Base-by-base conservation (phyloP, 2,888 invertebrate genomes). In the Petrolisthes cinctipes region DNA sequence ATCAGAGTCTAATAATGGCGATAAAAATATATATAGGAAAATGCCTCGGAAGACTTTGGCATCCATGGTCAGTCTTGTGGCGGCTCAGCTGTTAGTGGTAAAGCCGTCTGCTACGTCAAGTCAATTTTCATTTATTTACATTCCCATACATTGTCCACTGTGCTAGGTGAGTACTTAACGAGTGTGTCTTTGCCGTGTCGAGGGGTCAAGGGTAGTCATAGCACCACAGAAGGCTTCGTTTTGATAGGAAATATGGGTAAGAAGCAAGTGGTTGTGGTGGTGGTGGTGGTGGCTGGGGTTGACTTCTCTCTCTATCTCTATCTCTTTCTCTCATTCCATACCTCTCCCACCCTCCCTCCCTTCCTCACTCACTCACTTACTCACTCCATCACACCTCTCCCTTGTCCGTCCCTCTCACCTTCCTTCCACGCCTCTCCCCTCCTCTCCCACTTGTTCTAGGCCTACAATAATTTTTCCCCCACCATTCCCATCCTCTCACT, bases 81-180 rank as follows among this genome's bases (percentile, higher is more conserved):
- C 82, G 86, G 82, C 86, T 86, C 86, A 86, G 86, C 86, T 86
- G 86, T 86, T 78, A 82, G 78, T 86, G 68, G 86, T 53, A 83
- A 86, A 86, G 86, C 86, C 86, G 86, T 86, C 86, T 86, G 86
- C 86, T 82, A 82, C 79, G 57, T 83, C 78, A 75, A 83, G 82
- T 86, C 82, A 82, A 86, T 86, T 86, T 54, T 53, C 54, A 53
- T 86, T 76, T 86, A 82, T 86, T 83, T 86, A 86, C 86, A 66
- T 86, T 68, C 73, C 76, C 9, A 61, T 9, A 17, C 61, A 9
- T 9, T 11, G 61, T 17, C 17, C 17, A 9, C 61, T 61, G 61
- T 61, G 61, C 17, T 17, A 9, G 61, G 61, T 61, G 17, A 61
- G 61, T 61, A 61, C 17, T 17, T 17, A 61, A 11, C 11, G 61